A percentile compares a stretch with the other conserved stretches of the same genome.
These are phyloP conservation scores for Noctilio leporinus DNA, from an alignment of 2,113 vertebrate genomes.

Conservation along the genomic window DNA sequence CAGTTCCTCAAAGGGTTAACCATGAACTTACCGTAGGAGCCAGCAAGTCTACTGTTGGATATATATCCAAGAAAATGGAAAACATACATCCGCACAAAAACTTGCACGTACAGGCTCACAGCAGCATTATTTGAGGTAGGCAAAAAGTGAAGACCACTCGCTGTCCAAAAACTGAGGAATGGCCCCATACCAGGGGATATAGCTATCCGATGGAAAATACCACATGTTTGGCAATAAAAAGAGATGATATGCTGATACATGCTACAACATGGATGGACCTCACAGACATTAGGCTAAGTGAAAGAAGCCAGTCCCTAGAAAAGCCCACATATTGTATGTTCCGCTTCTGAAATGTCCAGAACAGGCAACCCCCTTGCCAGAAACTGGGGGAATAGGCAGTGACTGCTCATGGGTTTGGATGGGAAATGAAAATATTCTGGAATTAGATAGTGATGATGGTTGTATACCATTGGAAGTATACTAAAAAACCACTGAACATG, in stretches of 20 bases:
- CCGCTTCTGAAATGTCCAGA: neutral
- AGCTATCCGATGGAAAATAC: neutral
- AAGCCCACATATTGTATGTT: neutral
- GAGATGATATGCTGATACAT: fast-evolving
- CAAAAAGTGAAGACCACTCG: neutral
- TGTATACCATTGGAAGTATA: neutral
- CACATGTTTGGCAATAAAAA: neutral
- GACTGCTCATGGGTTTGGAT: neutral
- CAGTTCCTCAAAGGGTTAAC: neutral
- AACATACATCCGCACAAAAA: neutral
- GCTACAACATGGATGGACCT: neutral
- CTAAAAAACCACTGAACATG: neutral
- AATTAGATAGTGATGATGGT: neutral
- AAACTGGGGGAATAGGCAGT: neutral
- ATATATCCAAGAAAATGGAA: neutral
- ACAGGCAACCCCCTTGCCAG: neutral
- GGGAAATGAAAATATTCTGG: neutral
- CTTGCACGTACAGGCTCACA: neutral
- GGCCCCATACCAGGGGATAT: neutral
- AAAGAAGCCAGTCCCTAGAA: neutral
- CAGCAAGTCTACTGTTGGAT: neutral
- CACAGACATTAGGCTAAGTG: neutral
- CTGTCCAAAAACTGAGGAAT: neutral
- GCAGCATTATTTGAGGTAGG: neutral
- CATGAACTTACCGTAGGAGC: neutral